phyloP scores from a whole-genome alignment of 2,797 vertebrate genomes.

The Lagocephalus sceleratus region DNA sequence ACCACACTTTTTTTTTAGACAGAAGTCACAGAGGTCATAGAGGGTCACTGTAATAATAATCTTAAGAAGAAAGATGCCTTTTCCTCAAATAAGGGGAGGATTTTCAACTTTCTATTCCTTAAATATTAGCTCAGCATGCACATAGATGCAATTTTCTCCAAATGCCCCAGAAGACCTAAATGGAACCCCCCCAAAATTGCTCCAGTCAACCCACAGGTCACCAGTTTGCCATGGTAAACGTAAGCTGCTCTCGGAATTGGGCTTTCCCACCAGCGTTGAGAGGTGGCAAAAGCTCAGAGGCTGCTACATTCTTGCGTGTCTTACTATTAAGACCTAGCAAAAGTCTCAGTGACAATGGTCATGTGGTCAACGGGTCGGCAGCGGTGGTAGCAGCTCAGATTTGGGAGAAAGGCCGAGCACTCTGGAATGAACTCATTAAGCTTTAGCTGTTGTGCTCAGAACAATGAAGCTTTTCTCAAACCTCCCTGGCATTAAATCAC shows the following conservation, averaged over 20 bases:
- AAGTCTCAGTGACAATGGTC: conserved; percentile 71
- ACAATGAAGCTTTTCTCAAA: conserved; percentile 61
- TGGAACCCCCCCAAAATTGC: conserved; percentile 55
- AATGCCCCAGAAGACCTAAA: too few species aligned
- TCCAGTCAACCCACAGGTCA: conserved; percentile 77
- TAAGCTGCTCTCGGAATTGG: conserved; percentile 66
- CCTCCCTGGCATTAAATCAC: conserved; percentile 50
- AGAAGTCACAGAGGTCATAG: conserved; percentile 36
- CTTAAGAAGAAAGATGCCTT: conserved; percentile 1
- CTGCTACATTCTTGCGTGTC: conserved; percentile 71
- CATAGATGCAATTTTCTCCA: too few species aligned
- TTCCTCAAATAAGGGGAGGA: not conserved
- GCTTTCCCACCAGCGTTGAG: conserved; percentile 62
- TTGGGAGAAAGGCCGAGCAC: conserved; percentile 61
- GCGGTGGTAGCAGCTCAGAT: conserved; percentile 67
- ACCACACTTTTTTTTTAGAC: conserved; percentile 78
- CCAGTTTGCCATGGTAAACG: conserved; percentile 68
- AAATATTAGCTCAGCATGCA: too few species aligned
- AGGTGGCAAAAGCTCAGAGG: conserved; percentile 64
- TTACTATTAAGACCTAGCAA: conserved; percentile 74
- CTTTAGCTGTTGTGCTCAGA: conserved; percentile 72
- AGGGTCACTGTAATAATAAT: conserved; percentile 18
- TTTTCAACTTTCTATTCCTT: conserved; percentile 29
- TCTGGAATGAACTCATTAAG: conserved; percentile 73
- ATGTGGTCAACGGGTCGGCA: conserved; percentile 73